Evolutionary conservation across 2,113 vertebrate genomes (phyloP).

Genomic region (Actinemys pallida): DNA sequence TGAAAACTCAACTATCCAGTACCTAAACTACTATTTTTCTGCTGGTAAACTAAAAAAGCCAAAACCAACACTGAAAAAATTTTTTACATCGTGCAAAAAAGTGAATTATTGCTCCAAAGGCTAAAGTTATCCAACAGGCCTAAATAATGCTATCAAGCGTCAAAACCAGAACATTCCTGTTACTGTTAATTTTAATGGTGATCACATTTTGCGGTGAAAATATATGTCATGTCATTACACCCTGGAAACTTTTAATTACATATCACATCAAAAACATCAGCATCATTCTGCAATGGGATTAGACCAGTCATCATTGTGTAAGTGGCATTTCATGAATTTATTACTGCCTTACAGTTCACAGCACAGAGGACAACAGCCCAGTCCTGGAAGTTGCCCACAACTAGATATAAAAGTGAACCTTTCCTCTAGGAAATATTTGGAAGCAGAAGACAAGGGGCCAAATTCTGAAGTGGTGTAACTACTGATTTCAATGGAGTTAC

Average conservation of each 20-base stretch:
- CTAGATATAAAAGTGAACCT: not conserved
- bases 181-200: not conserved
- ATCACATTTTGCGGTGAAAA: not conserved
- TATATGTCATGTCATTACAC: not conserved
- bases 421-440: not conserved
- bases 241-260: not conserved
- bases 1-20: slow-evolving; percentile 41
- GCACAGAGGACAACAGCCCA: not conserved
- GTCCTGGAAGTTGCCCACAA: not conserved
- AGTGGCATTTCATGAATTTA: not conserved
- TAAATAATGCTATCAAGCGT: not conserved
- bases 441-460: not conserved
- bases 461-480: not conserved
- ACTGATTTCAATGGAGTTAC: not conserved
- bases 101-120: not conserved
- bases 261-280: not conserved
- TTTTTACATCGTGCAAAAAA: not conserved
- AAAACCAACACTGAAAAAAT: not conserved
- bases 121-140: not conserved
- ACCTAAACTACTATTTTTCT: not conserved
- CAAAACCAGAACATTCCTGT: not conserved
- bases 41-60: not conserved
- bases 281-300: not conserved
- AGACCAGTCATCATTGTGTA: not conserved
- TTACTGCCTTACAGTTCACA: not conserved